phyloP scores from a whole-genome alignment of 2,113 vertebrate species.

The Silurus meridionalis region DNA sequence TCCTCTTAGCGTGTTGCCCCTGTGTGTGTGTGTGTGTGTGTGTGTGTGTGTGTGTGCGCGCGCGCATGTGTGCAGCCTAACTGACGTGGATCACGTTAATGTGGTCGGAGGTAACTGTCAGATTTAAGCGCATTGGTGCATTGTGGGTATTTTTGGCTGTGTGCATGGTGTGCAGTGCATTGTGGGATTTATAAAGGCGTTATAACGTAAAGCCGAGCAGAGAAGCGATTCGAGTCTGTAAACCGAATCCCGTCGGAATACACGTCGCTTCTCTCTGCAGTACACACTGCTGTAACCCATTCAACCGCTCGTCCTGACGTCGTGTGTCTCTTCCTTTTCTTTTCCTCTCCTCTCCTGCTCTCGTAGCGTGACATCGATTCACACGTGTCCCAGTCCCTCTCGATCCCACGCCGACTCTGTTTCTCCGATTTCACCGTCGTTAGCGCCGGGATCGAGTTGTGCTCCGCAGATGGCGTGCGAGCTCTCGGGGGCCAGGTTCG shows the following conservation, averaged over 20 bases:
- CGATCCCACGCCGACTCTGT: not conserved
- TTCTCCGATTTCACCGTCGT: slow-evolving; percentile 25
- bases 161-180: not conserved
- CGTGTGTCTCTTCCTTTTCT: not conserved
- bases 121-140: not conserved
- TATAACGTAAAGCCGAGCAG: not conserved
- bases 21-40: not conserved
- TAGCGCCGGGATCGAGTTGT: slow-evolving; percentile 2
- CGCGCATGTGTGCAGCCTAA: too few relatives aligned
- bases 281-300: not conserved
- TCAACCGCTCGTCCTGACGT: slow-evolving; percentile 16
- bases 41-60: too few relatives aligned
- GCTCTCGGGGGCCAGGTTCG: not conserved
- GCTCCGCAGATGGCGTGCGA: slow-evolving; percentile 21
- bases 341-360: not conserved
- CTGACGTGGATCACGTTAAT: too few relatives aligned
- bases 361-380: slow-evolving; percentile 15
- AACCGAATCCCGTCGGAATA: not conserved
- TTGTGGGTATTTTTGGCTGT: not conserved
- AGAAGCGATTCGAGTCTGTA: not conserved
- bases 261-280: not conserved
- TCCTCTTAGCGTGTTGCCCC: not conserved
- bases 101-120: not conserved
- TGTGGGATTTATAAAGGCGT: not conserved
- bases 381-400: not conserved